Evolutionary conservation across 2,113 vertebrate genomes (phyloP).

Genomic region (Pipra filicauda): DNA sequence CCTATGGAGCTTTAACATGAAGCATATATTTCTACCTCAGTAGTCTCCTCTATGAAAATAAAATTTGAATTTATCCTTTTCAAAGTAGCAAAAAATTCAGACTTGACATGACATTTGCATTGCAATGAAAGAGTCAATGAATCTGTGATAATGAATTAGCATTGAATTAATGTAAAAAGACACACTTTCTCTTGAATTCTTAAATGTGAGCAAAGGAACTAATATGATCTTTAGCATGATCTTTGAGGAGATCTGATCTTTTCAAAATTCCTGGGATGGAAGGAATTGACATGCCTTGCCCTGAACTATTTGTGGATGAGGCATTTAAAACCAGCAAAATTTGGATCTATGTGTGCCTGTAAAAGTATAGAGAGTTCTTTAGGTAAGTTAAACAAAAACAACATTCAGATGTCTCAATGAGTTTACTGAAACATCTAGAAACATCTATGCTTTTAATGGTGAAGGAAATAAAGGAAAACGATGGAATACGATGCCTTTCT

Average conservation of each 20-base stretch:
- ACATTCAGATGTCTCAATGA: not conserved
- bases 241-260: not conserved
- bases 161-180: not conserved
- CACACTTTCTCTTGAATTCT: not conserved
- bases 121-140: not conserved
- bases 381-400: not conserved
- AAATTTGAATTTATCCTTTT: not conserved
- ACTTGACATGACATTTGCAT: not conserved
- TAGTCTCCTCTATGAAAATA: not conserved
- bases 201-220: not conserved
- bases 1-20: not conserved
- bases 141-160: not conserved
- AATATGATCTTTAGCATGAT: not conserved
- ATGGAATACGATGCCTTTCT: not conserved
- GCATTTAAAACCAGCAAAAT: not conserved
- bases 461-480: not conserved
- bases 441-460: not conserved
- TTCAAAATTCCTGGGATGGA: not conserved
- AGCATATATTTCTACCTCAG: not conserved
- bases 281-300: not conserved
- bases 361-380: not conserved
- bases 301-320: not conserved
- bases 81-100: not conserved
- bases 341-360: not conserved
- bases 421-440: not conserved